Percentiles rank a stretch among this genome's conserved stretches.
Conservation (phyloP, 53 echinoderm and acorn worm species). For the Hippasteria phrygiana region DNA sequence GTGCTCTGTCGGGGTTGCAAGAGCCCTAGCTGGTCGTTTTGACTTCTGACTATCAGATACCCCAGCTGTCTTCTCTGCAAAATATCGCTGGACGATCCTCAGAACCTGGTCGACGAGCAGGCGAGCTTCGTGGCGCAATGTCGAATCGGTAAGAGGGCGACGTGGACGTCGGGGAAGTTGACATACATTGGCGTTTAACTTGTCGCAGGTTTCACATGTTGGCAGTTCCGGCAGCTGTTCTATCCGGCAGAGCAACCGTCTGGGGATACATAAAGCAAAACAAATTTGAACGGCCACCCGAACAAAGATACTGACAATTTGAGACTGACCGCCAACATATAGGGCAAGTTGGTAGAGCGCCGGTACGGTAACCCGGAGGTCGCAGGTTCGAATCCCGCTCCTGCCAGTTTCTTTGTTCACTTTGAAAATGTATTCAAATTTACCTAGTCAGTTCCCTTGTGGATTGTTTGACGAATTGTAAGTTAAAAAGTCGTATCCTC, state of each 20-base stretch:
- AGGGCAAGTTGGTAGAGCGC: too few species aligned
- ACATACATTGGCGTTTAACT: background rate
- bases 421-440: too few species aligned
- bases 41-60: background rate
- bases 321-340: too few species aligned
- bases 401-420: too few species aligned
- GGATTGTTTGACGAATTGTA: too few species aligned
- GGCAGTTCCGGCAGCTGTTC: background rate
- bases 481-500: too few species aligned
- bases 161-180: background rate
- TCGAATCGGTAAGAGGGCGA: background rate
- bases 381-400: too few species aligned
- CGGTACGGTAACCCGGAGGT: too few species aligned
- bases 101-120: constrained; percentile 18
- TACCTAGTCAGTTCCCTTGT: too few species aligned
- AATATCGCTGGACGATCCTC: constrained; percentile 23
- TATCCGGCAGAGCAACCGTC: constrained; percentile 27
- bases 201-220: background rate
- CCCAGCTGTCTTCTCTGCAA: background rate
- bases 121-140: constrained; percentile 24
- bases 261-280: background rate
- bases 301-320: background rate
- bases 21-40: background rate
- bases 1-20: background rate
- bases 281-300: background rate